Conservation (phyloP, 2,797 vertebrate species). For the Cygnus olor region DNA sequence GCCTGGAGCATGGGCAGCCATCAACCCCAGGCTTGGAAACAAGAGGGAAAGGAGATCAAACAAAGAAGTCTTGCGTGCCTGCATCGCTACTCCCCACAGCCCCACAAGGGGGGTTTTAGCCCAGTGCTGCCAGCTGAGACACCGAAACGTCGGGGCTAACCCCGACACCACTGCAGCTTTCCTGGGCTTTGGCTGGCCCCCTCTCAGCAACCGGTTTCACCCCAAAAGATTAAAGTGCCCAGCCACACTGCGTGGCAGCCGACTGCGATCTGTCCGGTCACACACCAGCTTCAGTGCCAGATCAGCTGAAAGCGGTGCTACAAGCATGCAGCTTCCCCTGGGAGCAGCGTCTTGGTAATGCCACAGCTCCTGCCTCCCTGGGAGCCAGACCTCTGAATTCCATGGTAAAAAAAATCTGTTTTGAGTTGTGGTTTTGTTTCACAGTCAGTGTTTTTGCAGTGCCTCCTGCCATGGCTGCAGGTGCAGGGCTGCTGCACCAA, state of each 20-base stretch:
- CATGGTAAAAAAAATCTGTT: neutral
- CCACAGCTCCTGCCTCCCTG: accelerated
- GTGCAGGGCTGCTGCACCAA: too few species aligned
- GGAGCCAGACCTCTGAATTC: neutral
- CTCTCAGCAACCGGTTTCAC: neutral
- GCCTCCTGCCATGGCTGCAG: too few species aligned
- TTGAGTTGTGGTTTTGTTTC: too few species aligned
- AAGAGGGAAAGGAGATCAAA: neutral
- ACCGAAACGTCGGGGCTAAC: neutral
- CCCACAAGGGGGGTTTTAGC: neutral
- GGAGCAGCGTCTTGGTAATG: neutral
- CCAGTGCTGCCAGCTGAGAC: neutral
- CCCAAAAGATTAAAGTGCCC: neutral
- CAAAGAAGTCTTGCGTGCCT: neutral
- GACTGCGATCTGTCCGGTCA: too few species aligned
- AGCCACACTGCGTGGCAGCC: too few species aligned
- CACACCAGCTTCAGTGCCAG: accelerated
- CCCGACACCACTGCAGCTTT: neutral
- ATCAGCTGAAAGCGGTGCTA: accelerated
- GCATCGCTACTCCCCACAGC: neutral
- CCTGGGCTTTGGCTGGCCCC: neutral
- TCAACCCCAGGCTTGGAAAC: neutral
- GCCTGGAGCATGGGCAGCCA: neutral
- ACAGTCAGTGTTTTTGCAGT: too few species aligned
- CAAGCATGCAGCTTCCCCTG: accelerated